Percentiles rank a stretch among this genome's conserved stretches.
phyloP scores from a whole-genome alignment of 2,888 invertebrate genomes.

The Cheilosia soror region DNA sequence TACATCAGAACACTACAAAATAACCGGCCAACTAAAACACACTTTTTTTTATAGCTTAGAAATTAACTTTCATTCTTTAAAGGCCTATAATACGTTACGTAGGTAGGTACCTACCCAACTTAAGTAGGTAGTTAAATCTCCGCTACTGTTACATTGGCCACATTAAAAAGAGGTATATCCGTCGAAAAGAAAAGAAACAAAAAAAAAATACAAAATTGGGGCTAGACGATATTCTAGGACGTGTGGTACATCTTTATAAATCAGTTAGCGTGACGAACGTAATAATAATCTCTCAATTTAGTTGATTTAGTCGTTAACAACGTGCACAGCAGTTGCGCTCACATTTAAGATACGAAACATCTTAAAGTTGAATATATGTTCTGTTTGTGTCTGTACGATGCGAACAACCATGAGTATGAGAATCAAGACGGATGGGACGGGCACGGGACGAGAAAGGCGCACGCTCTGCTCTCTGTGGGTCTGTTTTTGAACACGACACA shows the following conservation, averaged over 20 bases:
- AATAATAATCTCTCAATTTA: slow-evolving; percentile 27
- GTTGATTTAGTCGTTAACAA: slow-evolving; percentile 33
- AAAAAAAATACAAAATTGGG: neutral
- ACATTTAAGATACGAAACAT: neutral
- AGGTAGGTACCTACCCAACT: neutral
- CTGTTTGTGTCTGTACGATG: neutral
- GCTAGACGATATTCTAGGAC: slow-evolving; percentile 15
- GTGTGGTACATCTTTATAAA: slow-evolving; percentile 22
- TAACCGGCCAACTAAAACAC: neutral
- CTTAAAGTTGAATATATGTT: neutral
- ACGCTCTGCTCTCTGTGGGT: neutral
- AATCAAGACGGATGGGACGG: no score
- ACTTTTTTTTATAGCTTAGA: neutral
- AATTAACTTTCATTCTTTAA: neutral
- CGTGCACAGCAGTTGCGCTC: neutral
- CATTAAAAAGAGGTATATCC: neutral
- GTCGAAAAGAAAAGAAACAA: neutral
- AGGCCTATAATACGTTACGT: no score
- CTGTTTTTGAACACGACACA: neutral
- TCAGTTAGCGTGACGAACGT: slow-evolving; percentile 30
- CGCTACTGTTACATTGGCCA: slow-evolving; percentile 11
- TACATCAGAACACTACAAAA: neutral
- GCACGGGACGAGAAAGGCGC: neutral
- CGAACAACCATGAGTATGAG: neutral
- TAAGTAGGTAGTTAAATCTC: neutral